Base-by-base conservation (phyloP, 2,797 vertebrate species). In the Pangasius sanitwongsei region DNA sequence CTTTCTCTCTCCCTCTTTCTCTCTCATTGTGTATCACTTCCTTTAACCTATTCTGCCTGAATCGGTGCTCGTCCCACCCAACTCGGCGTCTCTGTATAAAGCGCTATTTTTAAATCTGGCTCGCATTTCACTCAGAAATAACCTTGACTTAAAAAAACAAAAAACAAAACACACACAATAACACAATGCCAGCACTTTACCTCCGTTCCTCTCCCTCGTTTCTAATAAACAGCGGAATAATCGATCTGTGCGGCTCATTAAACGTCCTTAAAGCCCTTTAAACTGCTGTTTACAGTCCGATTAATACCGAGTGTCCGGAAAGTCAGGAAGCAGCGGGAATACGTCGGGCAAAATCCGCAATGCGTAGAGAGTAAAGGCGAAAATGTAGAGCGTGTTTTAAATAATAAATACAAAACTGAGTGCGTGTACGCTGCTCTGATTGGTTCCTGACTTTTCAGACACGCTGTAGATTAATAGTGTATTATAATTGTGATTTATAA, bases 41-140 rank as follows among this genome's bases (percentile, higher is more conserved):
- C 87, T 77, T 44, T 77, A 59, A 15, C 83, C 72, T 81, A 41
- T 61, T 86, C 28, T 69, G 48, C 41, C 25, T 48, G 70, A 63
- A 86, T 72, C 48, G 31, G 7, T 28, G 34, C 63, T 59, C 50
- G 72, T 88, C 63, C 74, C 89, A 78, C 89, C 89, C 86, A 86
- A 12, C 23, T 87, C 69, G 75, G 57, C 75, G 13, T 74, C 86
- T 91, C 12, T 70, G 37, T 87, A 82, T 85, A 85, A 85, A 89
- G 44, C 12, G 0, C 48, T 88, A 81, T 89, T 90, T 41, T 86
- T n/a, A 44, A 57, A 15, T 37, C 37, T 69, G 53, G 37, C 41
- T 89, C 83, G 50, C 61, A 70, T 81, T 82, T 72, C 48, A 34
- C 53, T 53, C 63, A 55, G 59, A 31, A 34, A 44, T 69, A 72